Percentiles rank a stretch among this genome's conserved stretches.
Conservation (phyloP, 2,888 invertebrate genomes). For the Eupithecia dodoneata region DNA sequence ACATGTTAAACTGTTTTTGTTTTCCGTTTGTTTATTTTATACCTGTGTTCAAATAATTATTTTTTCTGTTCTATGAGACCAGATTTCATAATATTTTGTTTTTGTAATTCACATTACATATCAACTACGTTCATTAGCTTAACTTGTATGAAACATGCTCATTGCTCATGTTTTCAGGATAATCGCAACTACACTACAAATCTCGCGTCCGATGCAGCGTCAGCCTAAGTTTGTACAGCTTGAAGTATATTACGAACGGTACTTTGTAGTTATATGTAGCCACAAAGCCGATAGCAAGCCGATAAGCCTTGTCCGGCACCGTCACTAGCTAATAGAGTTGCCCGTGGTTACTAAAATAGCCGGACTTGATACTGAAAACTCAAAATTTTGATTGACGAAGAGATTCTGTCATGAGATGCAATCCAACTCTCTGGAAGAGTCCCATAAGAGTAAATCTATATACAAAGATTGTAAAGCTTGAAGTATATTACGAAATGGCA, state of each 20-base stretch:
- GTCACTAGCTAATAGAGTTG: constrained; percentile 34
- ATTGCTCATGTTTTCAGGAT: not conserved
- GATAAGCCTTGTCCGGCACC: constrained; percentile 50
- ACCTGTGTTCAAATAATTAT: too few species aligned
- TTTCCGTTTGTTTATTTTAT: too few species aligned
- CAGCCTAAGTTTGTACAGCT: constrained; percentile 31
- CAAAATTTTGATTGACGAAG: not conserved
- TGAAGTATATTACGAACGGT: constrained; percentile 16
- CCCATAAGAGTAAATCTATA: too few species aligned
- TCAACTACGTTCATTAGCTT: not conserved
- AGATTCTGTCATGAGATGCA: not conserved
- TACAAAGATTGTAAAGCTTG: too few species aligned
- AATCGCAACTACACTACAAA: constrained; percentile 14
- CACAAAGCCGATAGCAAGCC: constrained; percentile 53
- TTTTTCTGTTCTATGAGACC: too few species aligned
- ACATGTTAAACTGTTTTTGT: too few species aligned
- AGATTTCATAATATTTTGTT: too few species aligned
- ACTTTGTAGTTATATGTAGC: constrained; percentile 40
- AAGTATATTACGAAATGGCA: too few species aligned
- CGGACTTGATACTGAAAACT: not conserved
- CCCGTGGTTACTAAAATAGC: not conserved
- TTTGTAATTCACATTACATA: too few species aligned
- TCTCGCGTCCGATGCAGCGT: constrained; percentile 6
- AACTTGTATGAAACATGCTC: not conserved
- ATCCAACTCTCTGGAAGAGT: too few species aligned